Conservation (phyloP, 2,888 invertebrate species). For the Tupiocoris notatus region DNA sequence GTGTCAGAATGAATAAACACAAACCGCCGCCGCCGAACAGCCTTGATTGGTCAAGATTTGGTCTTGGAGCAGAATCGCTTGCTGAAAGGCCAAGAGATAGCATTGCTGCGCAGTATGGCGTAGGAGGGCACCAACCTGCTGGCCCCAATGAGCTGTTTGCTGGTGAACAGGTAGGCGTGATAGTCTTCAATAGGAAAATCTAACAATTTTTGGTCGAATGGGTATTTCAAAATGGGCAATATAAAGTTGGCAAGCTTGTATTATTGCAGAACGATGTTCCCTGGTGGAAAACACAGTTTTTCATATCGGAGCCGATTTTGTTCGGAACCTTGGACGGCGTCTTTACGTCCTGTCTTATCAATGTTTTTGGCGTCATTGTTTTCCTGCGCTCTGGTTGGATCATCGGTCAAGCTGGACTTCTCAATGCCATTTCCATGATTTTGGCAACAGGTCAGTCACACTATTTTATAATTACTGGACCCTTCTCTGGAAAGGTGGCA, state of each 20-base stretch:
- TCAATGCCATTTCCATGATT: constrained; percentile 77
- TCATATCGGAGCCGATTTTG: constrained; percentile 90
- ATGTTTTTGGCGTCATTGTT: constrained; percentile 96
- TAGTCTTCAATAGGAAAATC: background rate
- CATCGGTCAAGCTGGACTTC: constrained; percentile 84
- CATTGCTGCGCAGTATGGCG: constrained; percentile 44
- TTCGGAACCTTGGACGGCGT: constrained; percentile 99
- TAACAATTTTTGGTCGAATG: background rate
- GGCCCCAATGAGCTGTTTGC: constrained; percentile 89
- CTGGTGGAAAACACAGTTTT: constrained; percentile 97
- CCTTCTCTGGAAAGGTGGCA: too few species aligned
- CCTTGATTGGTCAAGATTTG: constrained; percentile 60
- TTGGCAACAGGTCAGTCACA: constrained; percentile 78
- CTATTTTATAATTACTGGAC: too few species aligned
- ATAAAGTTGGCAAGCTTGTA: background rate
- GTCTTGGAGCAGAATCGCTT: constrained; percentile 56
- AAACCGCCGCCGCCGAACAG: constrained; percentile 43
- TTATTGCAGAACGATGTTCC: constrained; percentile 71
- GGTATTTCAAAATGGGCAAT: too few species aligned
- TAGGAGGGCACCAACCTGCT: constrained; percentile 72
- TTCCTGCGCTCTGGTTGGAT: constrained; percentile 97
- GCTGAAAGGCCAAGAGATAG: constrained; percentile 30
- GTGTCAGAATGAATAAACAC: background rate
- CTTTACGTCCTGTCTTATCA: constrained; percentile 94
- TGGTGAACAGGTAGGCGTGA: constrained; percentile 74